These are phyloP conservation scores for Corynorhinus townsendii DNA, from an alignment of 2,113 vertebrate species.

Conservation along the genomic window DNA sequence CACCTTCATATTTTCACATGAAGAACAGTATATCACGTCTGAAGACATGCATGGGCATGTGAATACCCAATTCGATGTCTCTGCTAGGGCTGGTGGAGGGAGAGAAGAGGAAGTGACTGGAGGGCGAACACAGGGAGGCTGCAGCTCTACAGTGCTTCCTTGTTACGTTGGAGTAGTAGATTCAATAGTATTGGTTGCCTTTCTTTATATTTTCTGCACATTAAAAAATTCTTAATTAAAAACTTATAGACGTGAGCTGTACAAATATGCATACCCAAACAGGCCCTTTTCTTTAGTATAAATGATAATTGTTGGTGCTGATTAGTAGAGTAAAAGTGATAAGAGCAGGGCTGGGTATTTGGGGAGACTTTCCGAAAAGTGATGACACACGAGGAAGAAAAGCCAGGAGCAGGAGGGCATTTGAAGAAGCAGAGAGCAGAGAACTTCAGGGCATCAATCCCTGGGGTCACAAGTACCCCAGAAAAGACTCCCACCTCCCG, in stretches of 20 bases:
- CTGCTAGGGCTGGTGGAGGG: background rate
- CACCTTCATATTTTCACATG: background rate
- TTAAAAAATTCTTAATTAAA: background rate
- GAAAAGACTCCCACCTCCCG: background rate
- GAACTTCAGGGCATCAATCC: too few relatives aligned
- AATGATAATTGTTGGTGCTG: background rate
- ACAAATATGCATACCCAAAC: background rate
- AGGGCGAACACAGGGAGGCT: background rate
- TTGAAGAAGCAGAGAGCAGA: background rate
- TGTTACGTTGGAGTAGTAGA: background rate
- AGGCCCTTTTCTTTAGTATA: background rate
- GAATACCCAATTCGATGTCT: background rate
- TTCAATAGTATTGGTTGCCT: background rate
- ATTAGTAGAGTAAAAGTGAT: background rate
- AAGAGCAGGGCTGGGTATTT: background rate
- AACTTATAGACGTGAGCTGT: background rate
- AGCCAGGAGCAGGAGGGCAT: background rate
- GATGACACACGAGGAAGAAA: background rate
- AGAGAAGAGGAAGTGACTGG: background rate
- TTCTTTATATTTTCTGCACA: background rate
- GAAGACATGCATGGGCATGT: background rate
- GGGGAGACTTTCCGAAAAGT: background rate
- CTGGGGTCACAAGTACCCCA: background rate
- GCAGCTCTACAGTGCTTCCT: background rate
- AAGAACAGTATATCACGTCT: background rate